Evolutionary conservation across 1,140 invertebrate species (phyloP), one percentile per base, ranked within the genome.

Genomic region (Thereuonema tuberculata): DNA sequence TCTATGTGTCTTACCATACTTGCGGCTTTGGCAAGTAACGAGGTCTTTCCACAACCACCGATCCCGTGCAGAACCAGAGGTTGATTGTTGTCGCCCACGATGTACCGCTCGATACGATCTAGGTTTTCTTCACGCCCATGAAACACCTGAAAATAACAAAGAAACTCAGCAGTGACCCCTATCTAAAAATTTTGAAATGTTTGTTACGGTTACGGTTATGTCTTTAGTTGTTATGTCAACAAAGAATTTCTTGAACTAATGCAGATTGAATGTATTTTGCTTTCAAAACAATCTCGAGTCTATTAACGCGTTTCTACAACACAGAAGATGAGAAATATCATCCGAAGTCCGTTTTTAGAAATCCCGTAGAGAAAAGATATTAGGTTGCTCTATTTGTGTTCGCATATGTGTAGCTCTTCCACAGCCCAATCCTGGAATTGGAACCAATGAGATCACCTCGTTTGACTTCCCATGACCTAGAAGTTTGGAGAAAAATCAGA

Each of bases 1-100:
- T n/a, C n/a, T n/a, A n/a, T n/a, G n/a, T n/a, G n/a, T n/a, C n/a
- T n/a, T 2, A 76, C 70, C 72, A 89, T 79, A 55, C 88, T 86
- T 1, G 93, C 90, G 60, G 87, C 87, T 77, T 96, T 96, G 2
- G 95, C 89, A 56, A 98, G 74, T 0, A 98, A 76, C 2, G 94
- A 97, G 2, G 94, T 98, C 76, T 99, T 99, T 1, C 95, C 95
- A 70, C 93, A 98, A 27, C 95, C 95, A 67, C 91, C 90, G 75
- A 92, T 90, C 1, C 95, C 95, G 71, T 92, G 92, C 60, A 98
- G 77, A n/a, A 97, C 86, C 58, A 98, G 76, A 15, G 93, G 92
- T 71, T 91, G 88, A 67, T 90, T 85, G 25, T 62, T 84, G 60
- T 81, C 75, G n/a, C 84, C 87, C 58, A 84, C 75, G 81, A 98